Evolutionary conservation across 2,888 invertebrate species (phyloP).

Genomic region (Zonitis immaculata): DNA sequence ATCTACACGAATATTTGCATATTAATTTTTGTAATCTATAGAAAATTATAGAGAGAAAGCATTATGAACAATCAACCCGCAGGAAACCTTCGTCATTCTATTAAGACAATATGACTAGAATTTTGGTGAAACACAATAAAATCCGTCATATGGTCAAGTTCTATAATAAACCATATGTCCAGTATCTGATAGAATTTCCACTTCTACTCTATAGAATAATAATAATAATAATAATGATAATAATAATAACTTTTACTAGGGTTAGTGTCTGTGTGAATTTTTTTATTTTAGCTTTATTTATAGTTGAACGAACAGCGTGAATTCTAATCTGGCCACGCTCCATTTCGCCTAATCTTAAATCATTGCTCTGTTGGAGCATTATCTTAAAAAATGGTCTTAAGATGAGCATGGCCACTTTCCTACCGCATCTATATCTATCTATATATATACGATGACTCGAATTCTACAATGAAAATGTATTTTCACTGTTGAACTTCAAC

Average conservation of each 20-base stretch:
- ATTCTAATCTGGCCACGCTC: conserved; percentile 43
- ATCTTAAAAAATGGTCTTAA: conserved; percentile 36
- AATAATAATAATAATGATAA: neutral
- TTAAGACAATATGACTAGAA: conserved; percentile 23
- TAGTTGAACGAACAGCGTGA: conserved; percentile 20
- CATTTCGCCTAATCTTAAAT: conserved; percentile 45
- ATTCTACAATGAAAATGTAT: conserved; percentile 30
- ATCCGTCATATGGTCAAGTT: conserved; percentile 26
- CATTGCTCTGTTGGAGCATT: conserved; percentile 32
- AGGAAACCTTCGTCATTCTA: too few species aligned
- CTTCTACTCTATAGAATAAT: neutral
- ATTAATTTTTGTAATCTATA: too few species aligned
- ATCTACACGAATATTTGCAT: too few species aligned
- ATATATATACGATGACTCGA: conserved; percentile 27
- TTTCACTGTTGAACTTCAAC: conserved; percentile 31
- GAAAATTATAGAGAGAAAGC: too few species aligned
- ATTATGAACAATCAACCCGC: too few species aligned
- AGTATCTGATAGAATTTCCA: conserved; percentile 15
- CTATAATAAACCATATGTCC: conserved; percentile 21
- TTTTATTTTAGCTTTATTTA: neutral
- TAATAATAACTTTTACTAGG: neutral
- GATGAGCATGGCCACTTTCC: conserved; percentile 4
- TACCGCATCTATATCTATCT: too few species aligned
- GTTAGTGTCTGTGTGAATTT: too few species aligned
- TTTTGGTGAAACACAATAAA: conserved; percentile 19